phyloP scores from a whole-genome alignment of 2,113 vertebrate species.

The Gorilla gorilla region DNA sequence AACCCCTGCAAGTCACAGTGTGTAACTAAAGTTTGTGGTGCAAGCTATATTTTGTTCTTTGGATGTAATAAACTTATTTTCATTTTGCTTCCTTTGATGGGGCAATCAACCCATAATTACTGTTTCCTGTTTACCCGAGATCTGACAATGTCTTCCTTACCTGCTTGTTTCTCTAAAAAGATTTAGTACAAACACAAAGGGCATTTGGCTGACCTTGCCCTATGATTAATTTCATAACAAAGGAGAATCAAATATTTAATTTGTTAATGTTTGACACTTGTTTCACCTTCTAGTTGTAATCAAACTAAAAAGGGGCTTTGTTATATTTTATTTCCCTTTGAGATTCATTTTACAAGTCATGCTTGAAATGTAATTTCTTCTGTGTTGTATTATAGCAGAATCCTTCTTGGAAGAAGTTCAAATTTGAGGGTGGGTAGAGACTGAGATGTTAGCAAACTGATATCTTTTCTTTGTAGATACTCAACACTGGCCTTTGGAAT shows the following conservation, averaged over 20 bases:
- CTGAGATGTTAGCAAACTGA: background rate
- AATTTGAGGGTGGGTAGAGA: background rate
- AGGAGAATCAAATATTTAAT: background rate
- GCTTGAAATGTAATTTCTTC: background rate
- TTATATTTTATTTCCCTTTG: background rate
- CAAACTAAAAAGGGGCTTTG: background rate
- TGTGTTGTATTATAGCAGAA: background rate
- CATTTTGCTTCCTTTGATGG: background rate
- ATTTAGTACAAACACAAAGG: constrained; percentile 10
- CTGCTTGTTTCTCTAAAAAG: background rate
- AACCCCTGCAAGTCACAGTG: background rate
- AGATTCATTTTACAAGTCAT: background rate
- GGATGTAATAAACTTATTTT: constrained; percentile 21
- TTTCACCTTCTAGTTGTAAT: background rate
- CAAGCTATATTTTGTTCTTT: background rate
- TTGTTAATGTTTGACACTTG: background rate
- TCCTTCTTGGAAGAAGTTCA: background rate
- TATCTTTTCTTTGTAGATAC: background rate
- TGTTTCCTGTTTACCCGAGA: background rate
- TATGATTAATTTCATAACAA: background rate
- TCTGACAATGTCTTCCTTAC: constrained; percentile 14
- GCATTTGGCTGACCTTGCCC: background rate
- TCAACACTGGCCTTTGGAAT: background rate
- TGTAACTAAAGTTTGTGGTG: background rate
- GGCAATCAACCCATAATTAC: background rate